Conservation (phyloP, 2,888 invertebrate genomes). For the Alloscopus bannaensis region DNA sequence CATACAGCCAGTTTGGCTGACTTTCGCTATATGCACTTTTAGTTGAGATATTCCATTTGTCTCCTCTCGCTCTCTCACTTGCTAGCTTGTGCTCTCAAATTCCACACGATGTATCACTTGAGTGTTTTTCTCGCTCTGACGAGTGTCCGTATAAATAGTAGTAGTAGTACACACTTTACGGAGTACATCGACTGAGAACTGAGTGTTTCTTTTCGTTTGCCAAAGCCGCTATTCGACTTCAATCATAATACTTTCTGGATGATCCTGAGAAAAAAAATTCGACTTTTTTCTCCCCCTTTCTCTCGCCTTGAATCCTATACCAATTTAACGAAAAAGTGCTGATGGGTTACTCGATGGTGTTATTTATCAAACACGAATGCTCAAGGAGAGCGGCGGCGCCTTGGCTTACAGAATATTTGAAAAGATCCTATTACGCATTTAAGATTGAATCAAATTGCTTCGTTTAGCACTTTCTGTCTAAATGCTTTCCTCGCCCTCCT, state of each 20-base stretch:
- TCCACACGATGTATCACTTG: slow-evolving; percentile 19
- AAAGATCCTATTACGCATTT: too few species aligned
- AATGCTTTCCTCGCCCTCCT: background rate
- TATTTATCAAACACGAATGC: slow-evolving; percentile 41
- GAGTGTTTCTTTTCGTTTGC: background rate
- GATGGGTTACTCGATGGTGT: slow-evolving; percentile 27
- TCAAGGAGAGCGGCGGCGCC: slow-evolving; percentile 32
- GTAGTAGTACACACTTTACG: background rate
- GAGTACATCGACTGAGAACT: too few species aligned
- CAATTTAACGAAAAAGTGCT: slow-evolving; percentile 29
- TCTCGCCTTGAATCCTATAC: slow-evolving; percentile 24
- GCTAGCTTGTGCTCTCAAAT: too few species aligned
- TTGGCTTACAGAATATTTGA: too few species aligned
- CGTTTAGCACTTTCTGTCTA: slow-evolving; percentile 14
- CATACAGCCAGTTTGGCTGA: slow-evolving; percentile 39
- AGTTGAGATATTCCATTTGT: slow-evolving; percentile 14
- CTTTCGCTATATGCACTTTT: slow-evolving; percentile 30
- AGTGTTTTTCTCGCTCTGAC: background rate
- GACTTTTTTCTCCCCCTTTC: too few species aligned
- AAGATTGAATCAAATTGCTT: slow-evolving; percentile 31
- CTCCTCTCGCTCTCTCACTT: background rate
- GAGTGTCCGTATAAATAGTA: background rate
- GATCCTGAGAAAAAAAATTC: too few species aligned
- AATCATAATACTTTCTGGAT: too few species aligned
- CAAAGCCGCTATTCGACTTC: background rate